Evolutionary conservation across 2,113 vertebrate genomes (phyloP).

Genomic region (Carassius auratus): DNA sequence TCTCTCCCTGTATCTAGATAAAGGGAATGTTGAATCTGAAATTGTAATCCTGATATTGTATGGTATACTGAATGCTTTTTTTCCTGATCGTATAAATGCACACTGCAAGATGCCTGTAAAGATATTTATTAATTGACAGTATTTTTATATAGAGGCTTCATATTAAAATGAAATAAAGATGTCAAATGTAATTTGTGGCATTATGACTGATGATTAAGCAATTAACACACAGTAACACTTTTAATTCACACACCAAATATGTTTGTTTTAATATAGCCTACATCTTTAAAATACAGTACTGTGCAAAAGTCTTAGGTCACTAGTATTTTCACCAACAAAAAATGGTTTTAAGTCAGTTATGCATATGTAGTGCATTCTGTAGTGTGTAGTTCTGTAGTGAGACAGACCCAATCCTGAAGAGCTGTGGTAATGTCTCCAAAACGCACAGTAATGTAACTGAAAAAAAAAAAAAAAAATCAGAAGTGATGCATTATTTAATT

Average conservation of each 20-base stretch:
- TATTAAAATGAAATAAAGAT: constrained; percentile 74
- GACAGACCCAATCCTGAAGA: too few species aligned
- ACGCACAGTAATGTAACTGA: too few species aligned
- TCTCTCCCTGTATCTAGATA: constrained; percentile 41
- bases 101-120: constrained; percentile 68
- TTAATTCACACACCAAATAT: neutral
- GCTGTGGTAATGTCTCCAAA: too few species aligned
- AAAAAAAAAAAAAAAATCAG: too few species aligned
- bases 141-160: constrained; percentile 80
- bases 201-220: constrained; percentile 1
- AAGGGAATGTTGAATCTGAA: constrained; percentile 56
- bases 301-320: too few species aligned
- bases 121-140: constrained; percentile 71
- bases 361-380: too few species aligned
- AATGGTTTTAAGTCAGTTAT: too few species aligned
- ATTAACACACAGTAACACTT: neutral
- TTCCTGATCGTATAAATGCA: constrained; percentile 61
- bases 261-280: neutral
- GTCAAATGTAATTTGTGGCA: constrained; percentile 28
- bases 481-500: neutral
- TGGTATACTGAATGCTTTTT: constrained; percentile 69
- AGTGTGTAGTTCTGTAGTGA: too few species aligned
- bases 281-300: neutral
- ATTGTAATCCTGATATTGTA: constrained; percentile 53
- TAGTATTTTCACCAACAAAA: too few species aligned